Conservation (phyloP, 1,140 invertebrate species). For the Ips typographus region DNA sequence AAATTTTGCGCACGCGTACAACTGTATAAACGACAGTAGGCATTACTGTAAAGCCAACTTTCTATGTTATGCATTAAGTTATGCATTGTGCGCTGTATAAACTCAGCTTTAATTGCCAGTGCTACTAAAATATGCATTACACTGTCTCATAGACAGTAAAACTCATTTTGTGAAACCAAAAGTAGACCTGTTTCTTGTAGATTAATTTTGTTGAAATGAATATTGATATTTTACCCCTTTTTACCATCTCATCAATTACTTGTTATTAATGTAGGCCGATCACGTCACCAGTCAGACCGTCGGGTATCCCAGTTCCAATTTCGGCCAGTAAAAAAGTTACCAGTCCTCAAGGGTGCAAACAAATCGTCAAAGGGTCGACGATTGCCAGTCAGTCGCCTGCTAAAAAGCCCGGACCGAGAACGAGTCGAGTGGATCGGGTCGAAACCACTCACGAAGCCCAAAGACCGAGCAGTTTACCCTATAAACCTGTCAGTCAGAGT, state of each 20-base stretch:
- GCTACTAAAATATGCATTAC: too few relatives aligned
- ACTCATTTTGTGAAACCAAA: too few relatives aligned
- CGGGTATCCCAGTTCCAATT: conserved; percentile 48
- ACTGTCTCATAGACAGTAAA: too few relatives aligned
- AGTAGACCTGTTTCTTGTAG: too few relatives aligned
- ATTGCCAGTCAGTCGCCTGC: conserved; percentile 33
- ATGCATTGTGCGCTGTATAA: too few relatives aligned
- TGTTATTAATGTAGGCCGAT: conserved; percentile 55
- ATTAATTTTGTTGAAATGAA: background rate
- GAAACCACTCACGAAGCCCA: conserved; percentile 50
- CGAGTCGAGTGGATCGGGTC: conserved; percentile 62
- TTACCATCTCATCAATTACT: background rate
- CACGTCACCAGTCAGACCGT: conserved; percentile 60
- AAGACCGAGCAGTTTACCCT: conserved; percentile 65
- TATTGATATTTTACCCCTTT: background rate
- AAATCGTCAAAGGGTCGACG: background rate
- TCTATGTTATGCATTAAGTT: too few relatives aligned
- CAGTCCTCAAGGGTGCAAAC: conserved; percentile 21
- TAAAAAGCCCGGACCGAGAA: conserved; percentile 44
- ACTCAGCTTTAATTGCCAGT: too few relatives aligned
- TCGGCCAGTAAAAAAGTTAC: conserved; percentile 41
- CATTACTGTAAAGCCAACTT: too few relatives aligned
- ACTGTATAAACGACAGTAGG: too few relatives aligned
- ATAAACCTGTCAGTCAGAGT: conserved; percentile 58
- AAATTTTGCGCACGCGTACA: too few relatives aligned